phyloP scores from a whole-genome alignment of 2,888 invertebrate species.

The Lithophane socia region DNA sequence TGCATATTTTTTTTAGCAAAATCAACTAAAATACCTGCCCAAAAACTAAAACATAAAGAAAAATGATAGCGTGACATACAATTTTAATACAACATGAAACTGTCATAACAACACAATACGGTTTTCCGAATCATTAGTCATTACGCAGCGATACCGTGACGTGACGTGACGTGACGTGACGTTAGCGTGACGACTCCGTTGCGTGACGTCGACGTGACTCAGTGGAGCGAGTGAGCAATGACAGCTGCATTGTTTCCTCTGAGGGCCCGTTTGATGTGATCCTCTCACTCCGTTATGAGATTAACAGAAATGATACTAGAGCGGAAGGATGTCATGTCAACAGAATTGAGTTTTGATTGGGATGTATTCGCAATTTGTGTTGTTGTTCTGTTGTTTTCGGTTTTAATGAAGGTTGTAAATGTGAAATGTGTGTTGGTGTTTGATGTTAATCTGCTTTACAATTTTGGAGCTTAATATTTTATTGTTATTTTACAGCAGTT shows the following conservation, averaged over 20 bases:
- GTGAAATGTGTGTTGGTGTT: constrained; percentile 12
- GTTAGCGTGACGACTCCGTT: constrained; percentile 47
- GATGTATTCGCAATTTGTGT: constrained; percentile 33
- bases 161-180: constrained; percentile 32
- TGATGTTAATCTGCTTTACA: constrained; percentile 7
- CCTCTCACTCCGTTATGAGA: constrained; percentile 42
- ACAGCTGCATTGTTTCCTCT: constrained; percentile 55
- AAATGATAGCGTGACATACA: constrained; percentile 10
- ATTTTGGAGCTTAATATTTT: not conserved
- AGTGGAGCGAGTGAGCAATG: constrained; percentile 61
- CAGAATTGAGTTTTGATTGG: constrained; percentile 49
- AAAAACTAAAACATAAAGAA: not conserved
- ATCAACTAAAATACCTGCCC: not conserved
- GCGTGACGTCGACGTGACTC: constrained; percentile 37
- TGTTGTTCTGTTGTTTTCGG: not conserved
- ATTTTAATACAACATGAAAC: constrained; percentile 20
- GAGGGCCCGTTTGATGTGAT: constrained; percentile 48
- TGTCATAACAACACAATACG: constrained; percentile 19
- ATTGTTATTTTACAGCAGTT: not conserved
- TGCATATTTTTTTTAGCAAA: not conserved
- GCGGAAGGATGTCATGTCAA: constrained; percentile 32
- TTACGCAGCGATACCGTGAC: constrained; percentile 48
- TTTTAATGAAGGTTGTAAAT: constrained; percentile 26
- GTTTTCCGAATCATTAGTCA: constrained; percentile 55
- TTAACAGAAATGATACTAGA: constrained; percentile 52